phyloP scores from a whole-genome alignment of 2,113 vertebrate genomes.

The Gopherus flavomarginatus region DNA sequence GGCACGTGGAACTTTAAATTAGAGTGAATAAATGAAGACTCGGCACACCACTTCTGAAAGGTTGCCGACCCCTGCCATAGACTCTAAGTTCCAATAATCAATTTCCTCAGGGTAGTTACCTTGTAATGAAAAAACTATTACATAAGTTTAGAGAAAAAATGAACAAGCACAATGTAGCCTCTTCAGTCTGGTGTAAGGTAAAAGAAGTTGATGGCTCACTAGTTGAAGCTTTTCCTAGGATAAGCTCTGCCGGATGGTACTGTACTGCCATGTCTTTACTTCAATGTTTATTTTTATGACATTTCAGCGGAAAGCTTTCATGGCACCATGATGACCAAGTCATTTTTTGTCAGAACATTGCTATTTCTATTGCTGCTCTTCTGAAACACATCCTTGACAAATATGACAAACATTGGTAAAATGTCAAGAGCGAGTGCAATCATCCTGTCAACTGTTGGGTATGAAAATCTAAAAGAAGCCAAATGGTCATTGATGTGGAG shows the following conservation, averaged over 20 bases:
- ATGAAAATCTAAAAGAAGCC: conserved; percentile 7
- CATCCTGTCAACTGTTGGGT: background rate
- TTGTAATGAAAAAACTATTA: background rate
- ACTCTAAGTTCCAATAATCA: background rate
- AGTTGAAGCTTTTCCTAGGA: background rate
- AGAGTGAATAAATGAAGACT: too few species aligned
- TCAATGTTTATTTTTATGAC: background rate
- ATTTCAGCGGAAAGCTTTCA: background rate
- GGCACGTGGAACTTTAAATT: too few species aligned
- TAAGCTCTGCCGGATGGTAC: background rate
- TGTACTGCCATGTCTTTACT: background rate
- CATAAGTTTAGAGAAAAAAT: too few species aligned
- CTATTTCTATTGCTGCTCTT: conserved; percentile 25
- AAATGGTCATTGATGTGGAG: background rate
- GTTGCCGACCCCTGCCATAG: background rate
- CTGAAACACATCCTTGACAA: conserved; percentile 30
- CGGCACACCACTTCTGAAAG: too few species aligned
- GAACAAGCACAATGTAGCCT: background rate
- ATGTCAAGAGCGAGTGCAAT: background rate
- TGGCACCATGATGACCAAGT: background rate
- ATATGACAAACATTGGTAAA: conserved; percentile 29
- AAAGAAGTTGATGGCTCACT: background rate
- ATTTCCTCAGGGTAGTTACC: background rate
- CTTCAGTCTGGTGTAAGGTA: background rate
- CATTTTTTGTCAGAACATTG: conserved; percentile 5